Percentiles rank a stretch among this genome's conserved stretches.
Conservation (phyloP, 2,113 vertebrate genomes). For the Boleophthalmus pectinirostris region DNA sequence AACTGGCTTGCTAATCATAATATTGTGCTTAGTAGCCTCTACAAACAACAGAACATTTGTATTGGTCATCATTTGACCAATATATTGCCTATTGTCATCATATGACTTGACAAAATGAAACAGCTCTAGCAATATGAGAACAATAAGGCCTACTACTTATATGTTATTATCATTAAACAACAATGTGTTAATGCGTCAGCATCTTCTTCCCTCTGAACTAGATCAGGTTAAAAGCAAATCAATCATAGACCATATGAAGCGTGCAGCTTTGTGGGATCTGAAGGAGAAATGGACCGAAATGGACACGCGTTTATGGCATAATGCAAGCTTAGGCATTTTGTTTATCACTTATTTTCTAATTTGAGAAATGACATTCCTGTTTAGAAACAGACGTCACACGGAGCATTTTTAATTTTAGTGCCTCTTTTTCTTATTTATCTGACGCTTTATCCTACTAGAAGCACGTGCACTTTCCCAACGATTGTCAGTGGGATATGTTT, state of each 20-base stretch:
- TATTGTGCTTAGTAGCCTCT: background rate
- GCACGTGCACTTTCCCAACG: background rate
- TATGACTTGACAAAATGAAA: no score
- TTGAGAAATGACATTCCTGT: background rate
- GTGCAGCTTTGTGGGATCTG: constrained; percentile 10
- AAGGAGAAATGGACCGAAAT: background rate
- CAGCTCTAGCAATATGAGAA: no score
- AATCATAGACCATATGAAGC: constrained; percentile 38
- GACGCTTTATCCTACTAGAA: background rate
- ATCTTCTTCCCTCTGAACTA: background rate
- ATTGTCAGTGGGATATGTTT: background rate
- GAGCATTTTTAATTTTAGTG: constrained; percentile 7
- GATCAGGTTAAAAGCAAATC: constrained; percentile 29
- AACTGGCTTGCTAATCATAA: background rate
- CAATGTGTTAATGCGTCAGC: background rate
- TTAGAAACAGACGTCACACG: constrained; percentile 29
- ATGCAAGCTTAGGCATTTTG: background rate
- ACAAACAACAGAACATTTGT: background rate
- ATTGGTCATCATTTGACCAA: background rate
- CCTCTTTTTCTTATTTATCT: background rate
- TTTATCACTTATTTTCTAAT: background rate
- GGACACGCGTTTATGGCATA: background rate
- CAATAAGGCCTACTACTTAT: no score
- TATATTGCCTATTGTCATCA: no score
- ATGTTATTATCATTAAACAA: background rate